phyloP scores from a whole-genome alignment of 2,888 invertebrate genomes.

The Fragum whitleyi region DNA sequence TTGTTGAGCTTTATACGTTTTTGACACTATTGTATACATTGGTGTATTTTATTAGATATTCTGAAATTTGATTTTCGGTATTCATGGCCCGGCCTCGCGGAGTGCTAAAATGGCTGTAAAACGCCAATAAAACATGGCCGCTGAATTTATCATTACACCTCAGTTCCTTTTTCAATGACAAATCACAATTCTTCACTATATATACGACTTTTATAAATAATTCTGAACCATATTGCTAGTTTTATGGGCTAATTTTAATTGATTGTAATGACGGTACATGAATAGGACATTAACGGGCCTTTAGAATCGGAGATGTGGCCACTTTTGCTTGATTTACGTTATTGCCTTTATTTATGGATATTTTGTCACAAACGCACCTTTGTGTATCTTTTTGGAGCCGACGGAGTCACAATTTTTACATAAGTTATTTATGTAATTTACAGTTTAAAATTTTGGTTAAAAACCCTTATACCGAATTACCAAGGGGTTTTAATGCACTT shows the following conservation, averaged over 20 bases:
- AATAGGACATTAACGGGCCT: slow-evolving; percentile 18
- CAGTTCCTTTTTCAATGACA: slow-evolving; percentile 36
- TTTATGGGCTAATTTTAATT: slow-evolving; percentile 12
- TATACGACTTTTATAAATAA: slow-evolving; percentile 19
- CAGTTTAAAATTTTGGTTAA: background rate
- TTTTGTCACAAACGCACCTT: slow-evolving; percentile 2
- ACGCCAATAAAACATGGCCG: slow-evolving; percentile 49
- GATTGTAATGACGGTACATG: slow-evolving; percentile 13
- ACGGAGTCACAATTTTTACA: background rate
- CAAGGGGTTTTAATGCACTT: too few species aligned
- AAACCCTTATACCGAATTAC: too few species aligned
- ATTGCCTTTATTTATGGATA: slow-evolving; percentile 27
- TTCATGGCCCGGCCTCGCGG: slow-evolving; percentile 11
- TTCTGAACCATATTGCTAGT: slow-evolving; percentile 4
- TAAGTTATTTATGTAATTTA: background rate
- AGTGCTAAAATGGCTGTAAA: slow-evolving; percentile 61
- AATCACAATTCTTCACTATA: slow-evolving; percentile 32
- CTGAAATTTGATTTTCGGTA: slow-evolving; percentile 51
- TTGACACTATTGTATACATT: slow-evolving; percentile 50
- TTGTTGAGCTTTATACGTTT: slow-evolving; percentile 46
- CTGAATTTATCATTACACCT: slow-evolving; percentile 51
- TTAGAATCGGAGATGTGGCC: slow-evolving; percentile 10
- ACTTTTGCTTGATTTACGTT: slow-evolving; percentile 29
- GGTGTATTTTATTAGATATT: slow-evolving; percentile 46
- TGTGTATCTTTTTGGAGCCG: background rate